Evolutionary conservation across 2,888 invertebrate species (phyloP), one percentile per base, ranked within the genome.

Genomic region (Amphipoea lucens): DNA sequence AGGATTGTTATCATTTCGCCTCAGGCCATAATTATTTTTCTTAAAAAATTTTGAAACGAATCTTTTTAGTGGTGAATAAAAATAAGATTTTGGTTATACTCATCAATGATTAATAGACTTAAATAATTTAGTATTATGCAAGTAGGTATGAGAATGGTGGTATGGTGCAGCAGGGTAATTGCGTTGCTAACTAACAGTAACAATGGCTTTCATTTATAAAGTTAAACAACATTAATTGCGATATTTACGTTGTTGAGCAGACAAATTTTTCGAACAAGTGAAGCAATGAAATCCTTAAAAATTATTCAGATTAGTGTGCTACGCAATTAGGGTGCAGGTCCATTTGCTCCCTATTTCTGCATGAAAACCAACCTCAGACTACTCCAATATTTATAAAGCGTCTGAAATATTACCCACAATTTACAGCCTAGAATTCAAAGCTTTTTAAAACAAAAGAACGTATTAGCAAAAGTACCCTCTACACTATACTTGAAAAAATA

Each of bases 1-100:
- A 69, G 67, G 45, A 77, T 76, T 89, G 86, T 87, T 81, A 88
- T 90, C 90, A 93, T 91, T 69, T 57, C 9, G 82, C 87, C 65
- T 68, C 0, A 6, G 68, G 87, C 5, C 4, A 45, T 76, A 74
- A 84, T 87, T 76, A 84, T 54, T 42, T 77, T 84, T 51, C 48
- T 48, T 42, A n/a, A 48, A 36, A 45, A 68, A 45, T 45, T 17
- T 63, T 48, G 7, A 45, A 36, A 63, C 9, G 17, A 11, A 20
- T 20, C 4, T 57, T 48, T 67, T 76, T 36, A 14, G 5, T 66
- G 11, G 20, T 45, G 17, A 9, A 23, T 48, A 20, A 23, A 45
- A 11, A 2, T 48, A 20, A 29, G 14, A 20, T 42, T 51, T 29
- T 48, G 23, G 9, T 14, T 11, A 45, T 29, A n/a, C 17, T 45